These are phyloP conservation scores for Centropyge bicolor DNA, from an alignment of 2,797 vertebrate genomes.

Conservation along the genomic window DNA sequence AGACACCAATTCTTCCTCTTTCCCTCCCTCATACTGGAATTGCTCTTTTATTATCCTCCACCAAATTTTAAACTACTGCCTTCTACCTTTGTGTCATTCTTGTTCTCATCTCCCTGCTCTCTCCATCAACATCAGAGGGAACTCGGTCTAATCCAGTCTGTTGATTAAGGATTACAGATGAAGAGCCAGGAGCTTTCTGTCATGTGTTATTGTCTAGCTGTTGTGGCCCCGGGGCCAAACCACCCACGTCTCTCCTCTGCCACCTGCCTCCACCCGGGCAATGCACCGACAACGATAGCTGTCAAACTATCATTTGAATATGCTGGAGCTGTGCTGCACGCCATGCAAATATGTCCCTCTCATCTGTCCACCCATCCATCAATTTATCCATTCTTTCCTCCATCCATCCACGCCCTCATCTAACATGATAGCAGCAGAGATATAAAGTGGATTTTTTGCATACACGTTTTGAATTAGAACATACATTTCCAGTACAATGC, in stretches of 20 bases:
- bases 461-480: background rate
- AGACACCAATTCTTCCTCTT: conserved; percentile 8
- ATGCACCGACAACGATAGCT: conserved; percentile 30
- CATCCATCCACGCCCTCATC: background rate
- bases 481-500: background rate
- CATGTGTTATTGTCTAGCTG: conserved; percentile 31
- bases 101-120: background rate
- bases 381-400: background rate
- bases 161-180: conserved; percentile 78
- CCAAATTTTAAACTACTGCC: background rate
- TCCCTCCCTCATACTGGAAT: conserved; percentile 1
- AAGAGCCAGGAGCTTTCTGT: conserved; percentile 42
- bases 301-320: conserved; percentile 63
- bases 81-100: conserved; percentile 11
- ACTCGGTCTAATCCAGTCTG: conserved; percentile 75
- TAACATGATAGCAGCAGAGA: background rate
- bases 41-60: conserved; percentile 11
- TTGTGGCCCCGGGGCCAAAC: conserved; percentile 27
- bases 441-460: background rate
- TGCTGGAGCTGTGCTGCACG: conserved; percentile 17
- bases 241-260: conserved; percentile 25
- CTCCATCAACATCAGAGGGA: conserved; percentile 18
- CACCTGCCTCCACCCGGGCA: conserved; percentile 17
- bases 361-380: conserved; percentile 17
- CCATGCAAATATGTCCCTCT: conserved; percentile 61